Evolutionary conservation across 2,888 invertebrate species (phyloP).

Genomic region (Nymphalis urticae): DNA sequence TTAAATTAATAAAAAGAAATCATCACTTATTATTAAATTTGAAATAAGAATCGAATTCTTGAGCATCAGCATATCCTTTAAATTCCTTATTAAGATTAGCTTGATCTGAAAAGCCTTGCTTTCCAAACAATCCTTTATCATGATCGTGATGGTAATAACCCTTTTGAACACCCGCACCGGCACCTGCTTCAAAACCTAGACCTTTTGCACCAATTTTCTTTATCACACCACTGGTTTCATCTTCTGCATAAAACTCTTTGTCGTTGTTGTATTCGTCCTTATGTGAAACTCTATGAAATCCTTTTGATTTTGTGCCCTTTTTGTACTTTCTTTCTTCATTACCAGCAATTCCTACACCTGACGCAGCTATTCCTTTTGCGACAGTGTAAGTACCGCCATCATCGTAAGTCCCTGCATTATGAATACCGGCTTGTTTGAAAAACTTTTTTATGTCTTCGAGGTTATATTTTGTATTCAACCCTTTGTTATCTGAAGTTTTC

Average conservation of each 20-base stretch:
- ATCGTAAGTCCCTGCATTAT: constrained; percentile 59
- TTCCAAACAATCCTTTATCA: constrained; percentile 69
- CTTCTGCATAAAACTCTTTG: constrained; percentile 81
- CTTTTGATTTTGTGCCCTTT: constrained; percentile 81
- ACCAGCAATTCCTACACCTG: constrained; percentile 65
- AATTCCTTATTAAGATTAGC: constrained; percentile 76
- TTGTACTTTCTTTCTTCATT: constrained; percentile 74
- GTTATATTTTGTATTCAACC: constrained; percentile 54
- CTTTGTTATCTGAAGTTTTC: constrained; percentile 55
- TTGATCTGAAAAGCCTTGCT: constrained; percentile 74
- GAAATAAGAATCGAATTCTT: constrained; percentile 67
- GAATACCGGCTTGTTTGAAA: constrained; percentile 54
- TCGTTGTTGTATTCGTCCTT: constrained; percentile 84
- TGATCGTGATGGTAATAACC: constrained; percentile 66
- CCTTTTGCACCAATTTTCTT: constrained; percentile 77
- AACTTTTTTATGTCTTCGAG: constrained; percentile 61
- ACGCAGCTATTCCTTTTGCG: constrained; percentile 62
- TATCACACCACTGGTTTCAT: constrained; percentile 75
- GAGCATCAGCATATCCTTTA: constrained; percentile 70
- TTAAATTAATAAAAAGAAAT: background rate
- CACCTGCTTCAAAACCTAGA: constrained; percentile 65
- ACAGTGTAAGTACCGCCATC: constrained; percentile 68
- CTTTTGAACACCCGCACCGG: constrained; percentile 69
- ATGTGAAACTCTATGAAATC: constrained; percentile 81
- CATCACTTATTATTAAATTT: constrained; percentile 43